These are phyloP conservation scores for Henicopernis longicauda DNA, from an alignment of 2,113 vertebrate genomes.

Conservation along the genomic window DNA sequence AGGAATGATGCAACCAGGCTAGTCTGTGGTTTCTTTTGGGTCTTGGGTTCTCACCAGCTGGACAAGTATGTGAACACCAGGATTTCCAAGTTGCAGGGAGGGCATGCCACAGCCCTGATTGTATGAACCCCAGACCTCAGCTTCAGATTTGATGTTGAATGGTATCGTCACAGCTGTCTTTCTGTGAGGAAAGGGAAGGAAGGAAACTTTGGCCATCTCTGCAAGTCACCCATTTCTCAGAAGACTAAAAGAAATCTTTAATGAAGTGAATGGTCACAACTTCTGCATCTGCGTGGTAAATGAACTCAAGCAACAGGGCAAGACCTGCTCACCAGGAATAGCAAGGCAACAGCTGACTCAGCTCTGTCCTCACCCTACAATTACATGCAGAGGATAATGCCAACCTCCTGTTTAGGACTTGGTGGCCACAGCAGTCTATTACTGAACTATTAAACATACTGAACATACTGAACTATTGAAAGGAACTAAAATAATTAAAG, in stretches of 20 bases:
- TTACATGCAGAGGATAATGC: not conserved
- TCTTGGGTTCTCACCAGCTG: not conserved
- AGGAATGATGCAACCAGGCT: not conserved
- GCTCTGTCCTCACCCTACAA: not conserved
- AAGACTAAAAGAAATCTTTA: not conserved
- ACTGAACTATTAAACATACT: too few species aligned
- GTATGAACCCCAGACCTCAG: not conserved
- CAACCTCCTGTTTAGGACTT: not conserved
- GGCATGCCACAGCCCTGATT: not conserved
- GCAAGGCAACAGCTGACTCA: not conserved
- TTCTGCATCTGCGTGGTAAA: not conserved
- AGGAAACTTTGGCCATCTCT: not conserved
- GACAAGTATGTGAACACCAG: not conserved
- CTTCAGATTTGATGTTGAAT: not conserved
- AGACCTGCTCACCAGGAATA: not conserved
- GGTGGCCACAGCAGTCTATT: not conserved
- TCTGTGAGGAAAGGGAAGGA: not conserved
- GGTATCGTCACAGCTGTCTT: not conserved
- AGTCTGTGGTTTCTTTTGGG: not conserved
- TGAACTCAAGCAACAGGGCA: not conserved
- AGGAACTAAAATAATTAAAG: slow-evolving; percentile 7
- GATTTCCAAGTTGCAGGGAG: not conserved
- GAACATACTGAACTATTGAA: not conserved
- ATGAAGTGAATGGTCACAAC: not conserved
- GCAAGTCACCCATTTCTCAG: not conserved